Percentiles rank a stretch among this genome's conserved stretches.
Conservation (phyloP, 1,140 invertebrate genomes). For the Helicoverpa zea region DNA sequence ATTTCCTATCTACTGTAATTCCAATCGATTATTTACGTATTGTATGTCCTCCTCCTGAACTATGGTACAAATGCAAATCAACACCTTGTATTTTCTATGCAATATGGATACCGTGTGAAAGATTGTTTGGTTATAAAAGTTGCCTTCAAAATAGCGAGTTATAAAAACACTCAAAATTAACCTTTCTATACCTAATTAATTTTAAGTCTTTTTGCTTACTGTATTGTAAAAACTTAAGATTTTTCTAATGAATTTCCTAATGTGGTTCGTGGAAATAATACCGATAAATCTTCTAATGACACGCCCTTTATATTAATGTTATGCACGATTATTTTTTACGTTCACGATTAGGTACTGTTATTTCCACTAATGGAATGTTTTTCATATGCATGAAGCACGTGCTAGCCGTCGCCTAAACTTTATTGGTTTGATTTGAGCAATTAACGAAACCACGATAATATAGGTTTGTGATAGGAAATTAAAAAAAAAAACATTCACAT, state of each 20-base stretch:
- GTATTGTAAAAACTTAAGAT: too few species aligned
- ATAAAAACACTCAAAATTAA: too few species aligned
- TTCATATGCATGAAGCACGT: slow-evolving; percentile 35
- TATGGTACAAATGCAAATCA: too few species aligned
- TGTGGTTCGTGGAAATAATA: background rate
- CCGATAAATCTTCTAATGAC: background rate
- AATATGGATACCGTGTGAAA: too few species aligned
- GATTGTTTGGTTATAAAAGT: too few species aligned
- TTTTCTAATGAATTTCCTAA: too few species aligned
- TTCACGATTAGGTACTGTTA: slow-evolving; percentile 2
- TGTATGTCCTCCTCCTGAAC: too few species aligned
- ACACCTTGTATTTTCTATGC: too few species aligned
- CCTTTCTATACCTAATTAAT: background rate
- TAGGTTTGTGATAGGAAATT: slow-evolving; percentile 35
- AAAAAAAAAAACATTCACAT: slow-evolving; percentile 14
- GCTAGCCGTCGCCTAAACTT: slow-evolving; percentile 25
- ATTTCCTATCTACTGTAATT: too few species aligned
- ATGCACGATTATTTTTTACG: background rate
- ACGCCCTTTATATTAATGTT: background rate
- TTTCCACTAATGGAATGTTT: slow-evolving; percentile 12
- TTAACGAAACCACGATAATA: slow-evolving; percentile 42
- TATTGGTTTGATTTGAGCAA: slow-evolving; percentile 46
- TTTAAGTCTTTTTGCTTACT: background rate
- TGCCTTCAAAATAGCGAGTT: too few species aligned
- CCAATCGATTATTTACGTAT: too few species aligned